phyloP scores from a whole-genome alignment of 2,797 vertebrate species.

The Alectoris magna region DNA sequence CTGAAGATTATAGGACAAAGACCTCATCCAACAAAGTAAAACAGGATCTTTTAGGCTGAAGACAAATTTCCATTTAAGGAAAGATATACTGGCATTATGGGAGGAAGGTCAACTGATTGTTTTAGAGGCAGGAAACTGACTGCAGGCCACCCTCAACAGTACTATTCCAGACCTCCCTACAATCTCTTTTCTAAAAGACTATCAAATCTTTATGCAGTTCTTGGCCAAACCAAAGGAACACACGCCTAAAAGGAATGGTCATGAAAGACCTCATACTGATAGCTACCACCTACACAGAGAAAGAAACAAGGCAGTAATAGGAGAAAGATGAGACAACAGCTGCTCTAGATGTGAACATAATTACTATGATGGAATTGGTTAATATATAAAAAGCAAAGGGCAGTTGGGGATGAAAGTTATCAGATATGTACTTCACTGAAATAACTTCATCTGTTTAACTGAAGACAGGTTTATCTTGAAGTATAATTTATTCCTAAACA shows the following conservation, averaged over 20 bases:
- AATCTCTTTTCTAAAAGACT: background rate
- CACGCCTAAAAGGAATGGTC: background rate
- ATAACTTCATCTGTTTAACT: background rate
- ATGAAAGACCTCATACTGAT: background rate
- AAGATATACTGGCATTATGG: fast-evolving
- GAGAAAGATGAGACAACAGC: background rate
- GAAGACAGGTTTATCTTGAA: fast-evolving
- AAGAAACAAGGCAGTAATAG: background rate
- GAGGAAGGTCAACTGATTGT: background rate
- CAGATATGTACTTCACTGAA: background rate
- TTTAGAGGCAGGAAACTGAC: background rate
- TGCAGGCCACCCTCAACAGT: background rate
- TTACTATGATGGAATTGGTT: background rate
- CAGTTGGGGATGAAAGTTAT: background rate
- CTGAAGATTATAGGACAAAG: background rate
- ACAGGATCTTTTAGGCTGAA: background rate
- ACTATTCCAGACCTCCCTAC: background rate
- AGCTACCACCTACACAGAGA: background rate
- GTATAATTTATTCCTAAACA: background rate
- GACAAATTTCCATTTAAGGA: background rate
- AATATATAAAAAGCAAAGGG: background rate
- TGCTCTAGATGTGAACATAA: background rate
- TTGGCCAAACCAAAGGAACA: background rate
- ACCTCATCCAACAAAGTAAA: background rate
- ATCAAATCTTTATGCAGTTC: background rate